These are phyloP conservation scores for Galeopterus variegatus DNA, from an alignment of 2,113 vertebrate genomes.

Conservation along the genomic window DNA sequence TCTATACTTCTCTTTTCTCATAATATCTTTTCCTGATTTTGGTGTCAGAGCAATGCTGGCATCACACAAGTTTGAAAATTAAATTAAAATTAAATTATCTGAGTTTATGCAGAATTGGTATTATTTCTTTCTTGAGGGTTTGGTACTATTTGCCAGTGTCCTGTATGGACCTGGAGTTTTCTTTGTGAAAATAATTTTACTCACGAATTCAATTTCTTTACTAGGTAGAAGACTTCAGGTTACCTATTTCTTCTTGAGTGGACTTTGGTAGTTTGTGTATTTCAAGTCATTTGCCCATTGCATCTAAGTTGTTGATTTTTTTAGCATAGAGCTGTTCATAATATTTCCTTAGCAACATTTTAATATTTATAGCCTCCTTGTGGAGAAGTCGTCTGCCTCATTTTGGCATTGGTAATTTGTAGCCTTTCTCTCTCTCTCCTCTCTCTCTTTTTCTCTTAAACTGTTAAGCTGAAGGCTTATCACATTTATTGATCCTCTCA, in stretches of 20 bases:
- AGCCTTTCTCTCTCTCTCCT: neutral
- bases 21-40: neutral
- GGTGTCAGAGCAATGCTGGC: neutral
- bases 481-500: neutral
- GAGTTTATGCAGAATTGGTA: neutral
- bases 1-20: neutral
- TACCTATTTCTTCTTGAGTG: too few species aligned
- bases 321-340: too few species aligned
- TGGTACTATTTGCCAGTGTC: neutral
- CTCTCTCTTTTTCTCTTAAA: neutral
- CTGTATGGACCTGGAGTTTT: neutral
- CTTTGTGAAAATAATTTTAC: neutral
- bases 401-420: neutral
- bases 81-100: neutral
- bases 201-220: neutral
- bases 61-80: neutral
- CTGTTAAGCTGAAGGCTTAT: neutral
- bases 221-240: neutral
- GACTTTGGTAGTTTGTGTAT: too few species aligned
- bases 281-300: too few species aligned
- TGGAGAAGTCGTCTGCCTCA: neutral
- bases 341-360: neutral
- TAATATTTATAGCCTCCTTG: neutral
- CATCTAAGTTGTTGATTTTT: too few species aligned
- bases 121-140: neutral